Evolutionary conservation across 2,797 vertebrate genomes (phyloP), one percentile per base, ranked within the genome.

Genomic region (Hippocampus kuda): DNA sequence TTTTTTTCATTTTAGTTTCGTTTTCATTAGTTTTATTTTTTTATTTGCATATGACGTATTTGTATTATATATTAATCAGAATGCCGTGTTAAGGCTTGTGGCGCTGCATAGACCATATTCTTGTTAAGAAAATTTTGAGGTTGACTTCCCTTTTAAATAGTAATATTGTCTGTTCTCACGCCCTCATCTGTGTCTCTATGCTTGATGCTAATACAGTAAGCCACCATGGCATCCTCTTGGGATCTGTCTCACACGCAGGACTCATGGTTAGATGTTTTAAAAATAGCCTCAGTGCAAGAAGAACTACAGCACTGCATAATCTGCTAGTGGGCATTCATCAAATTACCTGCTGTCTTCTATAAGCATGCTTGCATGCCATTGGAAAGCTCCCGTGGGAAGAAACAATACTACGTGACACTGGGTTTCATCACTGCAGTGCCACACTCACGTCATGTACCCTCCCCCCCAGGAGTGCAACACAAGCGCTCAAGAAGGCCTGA

Each of bases 211-310:
- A 90, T 88, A 86, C 82, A 78, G 78, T 86, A 82, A 85, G 83
- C 83, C 78, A 87, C 83, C 77, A 68, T 76, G 59, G 69, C 27
- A 42, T 71, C 79, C 81, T 88, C 84, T 74, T 74, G 86, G 87
- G 90, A 87, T 78, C 68, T 67, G 79, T 82, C 85, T 88, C 87
- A 84, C 79, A 72, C 83, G 85, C 79, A 71, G 73, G 78, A 80
- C 87, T 90, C 87, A 84, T 82, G 82, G 87, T 87, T 86, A 73
- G 83, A 83, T 74, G 77, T 84, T 89, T 89, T 90, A 91, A 91
- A 92, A 91, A 90, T 89, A 90, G 88, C 85, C 82, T 81, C 60
- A 57, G 70, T 84, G 80, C 83, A 86, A 88, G 84, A 88, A 86
- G 77, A 80, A 84, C 75, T 80, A 77, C 80, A 78, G 77, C 79